Evolutionary conservation across 2,888 invertebrate species (phyloP), one percentile per base, ranked within the genome.

Genomic region (Esperia sulphurella): DNA sequence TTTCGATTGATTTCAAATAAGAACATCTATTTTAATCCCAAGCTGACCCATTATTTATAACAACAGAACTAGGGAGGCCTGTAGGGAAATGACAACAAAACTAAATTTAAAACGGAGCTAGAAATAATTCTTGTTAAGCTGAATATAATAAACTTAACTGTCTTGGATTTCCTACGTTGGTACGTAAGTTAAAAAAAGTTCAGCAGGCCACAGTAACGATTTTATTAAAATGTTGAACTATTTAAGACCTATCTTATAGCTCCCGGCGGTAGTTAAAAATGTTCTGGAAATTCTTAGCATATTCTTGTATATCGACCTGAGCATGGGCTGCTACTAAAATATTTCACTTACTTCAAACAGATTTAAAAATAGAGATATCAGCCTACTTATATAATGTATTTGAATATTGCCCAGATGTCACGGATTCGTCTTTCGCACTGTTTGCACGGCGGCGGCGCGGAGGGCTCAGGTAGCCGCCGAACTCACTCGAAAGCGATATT

Each of bases 351-450:
- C 70, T 71, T 68, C 69, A 64, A 61, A 59, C 59, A 47, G 63
- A 62, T 75, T 75, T 83, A 83, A 79, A 85, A 86, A 86, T 85
- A 86, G 72, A 68, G 72, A 68, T 52, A 65, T 67, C 66, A 60
- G 63, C 68, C 56, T 63, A 57, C 66, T 75, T 79, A 80, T 74
- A 76, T 69, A 72, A 66, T 71, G 61, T 61, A 65, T 60, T 68
- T 61, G 58, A 53, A 58, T 56, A 68, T 66, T 71, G 65, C 71
- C 67, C 74, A 79, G 75, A 74, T 79, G 82, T 78, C 75, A 77
- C 74, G 52, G 63, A 51, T 64, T 68, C 71, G 71, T 82, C 71
- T 79, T 76, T 74, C 71, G 62, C 71, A 71, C 72, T 59, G 63
- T 63, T 59, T 56, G 64, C 68, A 59, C 62, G 53, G 49, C 57